Evolutionary conservation across 2,888 invertebrate species (phyloP).

Genomic region (Lasioglossum villosulum): DNA sequence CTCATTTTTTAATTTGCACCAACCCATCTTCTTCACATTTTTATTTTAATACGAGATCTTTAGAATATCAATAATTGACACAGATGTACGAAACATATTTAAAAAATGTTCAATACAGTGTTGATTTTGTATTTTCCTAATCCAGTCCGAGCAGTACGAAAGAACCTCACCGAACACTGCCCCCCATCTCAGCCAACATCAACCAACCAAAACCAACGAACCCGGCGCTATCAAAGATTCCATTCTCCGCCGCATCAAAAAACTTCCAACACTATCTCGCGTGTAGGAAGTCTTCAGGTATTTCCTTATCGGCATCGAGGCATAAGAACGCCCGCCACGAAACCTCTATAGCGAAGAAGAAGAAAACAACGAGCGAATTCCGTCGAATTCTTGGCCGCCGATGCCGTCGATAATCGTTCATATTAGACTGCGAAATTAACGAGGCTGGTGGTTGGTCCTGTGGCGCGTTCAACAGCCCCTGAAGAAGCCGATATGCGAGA

Average conservation of each 20-base stretch:
- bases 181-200: background rate
- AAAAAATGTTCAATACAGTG: too few relatives aligned
- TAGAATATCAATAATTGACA: too few relatives aligned
- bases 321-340: background rate
- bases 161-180: too few relatives aligned
- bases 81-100: too few relatives aligned
- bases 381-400: slow-evolving; percentile 18
- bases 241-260: background rate
- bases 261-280: background rate
- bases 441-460: slow-evolving; percentile 36
- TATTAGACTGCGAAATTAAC: slow-evolving; percentile 43
- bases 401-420: slow-evolving; percentile 14
- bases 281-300: background rate
- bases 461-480: slow-evolving; percentile 61
- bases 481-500: slow-evolving; percentile 67
- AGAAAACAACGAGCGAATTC: slow-evolving; percentile 7
- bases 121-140: too few relatives aligned
- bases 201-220: background rate
- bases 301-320: background rate
- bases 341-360: background rate
- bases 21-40: too few relatives aligned
- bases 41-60: too few relatives aligned
- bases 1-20: background rate
- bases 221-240: background rate
- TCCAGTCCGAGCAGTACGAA: too few relatives aligned